Conservation (phyloP, 2,888 invertebrate species). For the Stenichneumon culpator region DNA sequence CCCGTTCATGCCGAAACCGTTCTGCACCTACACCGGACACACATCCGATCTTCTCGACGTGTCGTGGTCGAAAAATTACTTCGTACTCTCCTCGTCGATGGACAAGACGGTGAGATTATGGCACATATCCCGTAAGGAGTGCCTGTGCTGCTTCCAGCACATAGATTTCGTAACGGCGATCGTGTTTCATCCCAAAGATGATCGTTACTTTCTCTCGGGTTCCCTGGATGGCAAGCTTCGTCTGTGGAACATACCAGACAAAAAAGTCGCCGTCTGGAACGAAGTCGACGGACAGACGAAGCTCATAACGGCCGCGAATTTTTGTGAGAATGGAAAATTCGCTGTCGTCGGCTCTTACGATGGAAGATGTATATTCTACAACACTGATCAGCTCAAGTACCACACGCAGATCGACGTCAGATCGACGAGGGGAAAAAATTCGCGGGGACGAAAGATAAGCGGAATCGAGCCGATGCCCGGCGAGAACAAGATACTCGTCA, state of each 20-base stretch:
- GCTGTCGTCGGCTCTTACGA: slow-evolving; percentile 99
- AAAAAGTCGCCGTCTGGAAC: slow-evolving; percentile 99
- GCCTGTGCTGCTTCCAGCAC: slow-evolving; percentile 99
- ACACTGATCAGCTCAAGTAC: slow-evolving; percentile 98
- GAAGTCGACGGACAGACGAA: slow-evolving; percentile 98
- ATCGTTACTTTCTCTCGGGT: slow-evolving; percentile 97
- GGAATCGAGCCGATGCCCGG: slow-evolving; percentile 99
- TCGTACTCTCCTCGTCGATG: slow-evolving; percentile 99
- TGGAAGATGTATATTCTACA: slow-evolving; percentile 99
- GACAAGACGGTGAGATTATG: slow-evolving; percentile 99
- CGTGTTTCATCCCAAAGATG: slow-evolving; percentile 98
- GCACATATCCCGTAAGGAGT: slow-evolving; percentile 99
- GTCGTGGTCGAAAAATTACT: slow-evolving; percentile 99
- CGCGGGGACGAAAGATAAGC: slow-evolving; percentile 97
- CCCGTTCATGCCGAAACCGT: slow-evolving; percentile 95
- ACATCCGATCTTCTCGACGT: slow-evolving; percentile 98
- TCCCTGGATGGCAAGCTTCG: slow-evolving; percentile 98
- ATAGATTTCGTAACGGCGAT: slow-evolving; percentile 99
- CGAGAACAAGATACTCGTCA: slow-evolving; percentile 98
- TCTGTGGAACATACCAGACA: slow-evolving; percentile 99
- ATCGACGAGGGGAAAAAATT: slow-evolving; percentile 97
- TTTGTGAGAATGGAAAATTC: slow-evolving; percentile 98
- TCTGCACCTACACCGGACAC: slow-evolving; percentile 97
- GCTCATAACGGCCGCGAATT: slow-evolving; percentile 98
- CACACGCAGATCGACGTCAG: slow-evolving; percentile 99